Evolutionary conservation across 1,140 invertebrate genomes (phyloP).

Genomic region (Aphelenchoides avenae): DNA sequence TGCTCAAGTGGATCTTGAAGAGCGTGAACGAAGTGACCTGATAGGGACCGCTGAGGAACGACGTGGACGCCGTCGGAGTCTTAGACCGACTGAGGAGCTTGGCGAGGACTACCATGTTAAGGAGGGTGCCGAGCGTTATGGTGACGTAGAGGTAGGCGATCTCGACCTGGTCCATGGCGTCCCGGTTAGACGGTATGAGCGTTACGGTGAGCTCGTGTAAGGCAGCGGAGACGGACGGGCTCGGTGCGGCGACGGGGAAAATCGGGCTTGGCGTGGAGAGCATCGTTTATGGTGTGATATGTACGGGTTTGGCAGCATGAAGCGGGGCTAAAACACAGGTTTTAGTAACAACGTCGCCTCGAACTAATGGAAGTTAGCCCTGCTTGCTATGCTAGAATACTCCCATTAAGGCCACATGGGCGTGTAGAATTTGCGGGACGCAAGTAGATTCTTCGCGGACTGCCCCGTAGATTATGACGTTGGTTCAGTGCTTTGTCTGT

Average conservation of each 20-base stretch:
- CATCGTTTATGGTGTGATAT: too few species aligned
- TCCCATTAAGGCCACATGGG: too few species aligned
- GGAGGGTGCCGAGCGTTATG: conserved; percentile 32
- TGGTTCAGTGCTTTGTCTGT: too few species aligned
- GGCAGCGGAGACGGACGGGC: background rate
- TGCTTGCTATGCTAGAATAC: too few species aligned
- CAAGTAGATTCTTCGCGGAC: too few species aligned
- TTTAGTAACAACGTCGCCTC: conserved; percentile 7
- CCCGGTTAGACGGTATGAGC: conserved; percentile 5
- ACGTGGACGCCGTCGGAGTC: conserved; percentile 44
- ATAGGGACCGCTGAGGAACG: conserved; percentile 40
- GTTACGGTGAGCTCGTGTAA: background rate
- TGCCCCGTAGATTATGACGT: too few species aligned
- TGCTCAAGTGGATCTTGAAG: conserved; percentile 48
- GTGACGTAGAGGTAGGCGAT: conserved; percentile 31
- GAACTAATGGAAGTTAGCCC: background rate
- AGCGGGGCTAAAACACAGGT: background rate
- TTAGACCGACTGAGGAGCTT: conserved; percentile 33
- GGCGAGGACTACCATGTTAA: conserved; percentile 38
- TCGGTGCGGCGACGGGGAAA: background rate
- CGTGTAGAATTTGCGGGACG: too few species aligned
- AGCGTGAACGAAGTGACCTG: conserved; percentile 42
- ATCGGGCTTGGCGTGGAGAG: too few species aligned
- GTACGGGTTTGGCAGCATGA: conserved; percentile 7
- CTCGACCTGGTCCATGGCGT: conserved; percentile 32